Evolutionary conservation across 37 sponge, comb jelly and placozoan genomes (phyloP).

Genomic region (Aplysina aerophoba): DNA sequence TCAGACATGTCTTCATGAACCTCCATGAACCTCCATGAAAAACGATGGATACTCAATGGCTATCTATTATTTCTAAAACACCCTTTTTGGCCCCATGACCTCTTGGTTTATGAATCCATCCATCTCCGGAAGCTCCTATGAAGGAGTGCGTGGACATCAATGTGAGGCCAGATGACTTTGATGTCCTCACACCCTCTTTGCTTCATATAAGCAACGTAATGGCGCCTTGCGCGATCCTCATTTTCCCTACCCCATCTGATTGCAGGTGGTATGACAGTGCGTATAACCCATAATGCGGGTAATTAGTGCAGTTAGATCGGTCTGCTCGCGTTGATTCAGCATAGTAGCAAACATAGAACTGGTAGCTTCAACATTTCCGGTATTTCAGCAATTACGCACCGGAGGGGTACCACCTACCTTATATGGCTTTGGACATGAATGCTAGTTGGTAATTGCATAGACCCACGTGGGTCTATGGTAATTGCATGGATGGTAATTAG

Average conservation of each 20-base stretch:
- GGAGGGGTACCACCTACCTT: no score
- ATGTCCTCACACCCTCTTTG: background rate
- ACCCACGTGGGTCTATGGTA: no score
- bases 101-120: background rate
- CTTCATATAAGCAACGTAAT: background rate
- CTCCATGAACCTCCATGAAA: background rate
- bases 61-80: slow-evolving; percentile 4
- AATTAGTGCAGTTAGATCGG: background rate
- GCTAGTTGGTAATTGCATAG: no score
- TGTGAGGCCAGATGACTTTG: background rate
- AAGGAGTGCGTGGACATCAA: background rate
- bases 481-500: no score
- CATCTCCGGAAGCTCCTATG: slow-evolving; percentile 1
- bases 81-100: background rate
- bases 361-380: no score
- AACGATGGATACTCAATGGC: background rate
- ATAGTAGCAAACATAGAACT: background rate
- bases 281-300: background rate
- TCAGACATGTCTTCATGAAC: background rate
- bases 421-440: no score
- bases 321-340: background rate
- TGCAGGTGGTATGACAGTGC: background rate
- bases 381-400: no score
- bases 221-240: background rate
- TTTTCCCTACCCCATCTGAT: background rate